Percentiles rank a stretch among this genome's conserved stretches.
Evolutionary conservation across 1,140 invertebrate genomes (phyloP).

Genomic region (Aphelenchoides fujianensis): DNA sequence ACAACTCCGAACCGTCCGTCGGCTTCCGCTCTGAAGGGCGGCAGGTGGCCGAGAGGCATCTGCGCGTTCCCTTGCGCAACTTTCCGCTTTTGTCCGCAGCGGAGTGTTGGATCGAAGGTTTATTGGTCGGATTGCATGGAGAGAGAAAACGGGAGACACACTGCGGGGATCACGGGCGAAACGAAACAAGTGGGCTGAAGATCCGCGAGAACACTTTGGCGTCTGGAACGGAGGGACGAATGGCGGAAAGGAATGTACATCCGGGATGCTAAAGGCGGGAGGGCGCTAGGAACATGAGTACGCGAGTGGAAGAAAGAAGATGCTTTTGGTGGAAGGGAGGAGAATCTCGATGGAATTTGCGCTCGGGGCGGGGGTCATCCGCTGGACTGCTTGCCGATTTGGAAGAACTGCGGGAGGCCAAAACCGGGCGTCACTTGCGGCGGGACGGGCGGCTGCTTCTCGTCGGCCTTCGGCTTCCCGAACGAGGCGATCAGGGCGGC

Average conservation of each 20-base stretch:
- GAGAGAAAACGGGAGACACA: background rate
- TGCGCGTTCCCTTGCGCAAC: too few relatives aligned
- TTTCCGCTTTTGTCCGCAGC: too few relatives aligned
- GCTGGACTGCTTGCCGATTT: background rate
- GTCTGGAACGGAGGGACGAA: background rate
- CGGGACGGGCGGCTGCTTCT: background rate
- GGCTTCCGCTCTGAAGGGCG: too few relatives aligned
- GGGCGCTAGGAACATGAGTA: background rate
- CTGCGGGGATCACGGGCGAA: background rate
- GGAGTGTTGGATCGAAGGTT: too few relatives aligned
- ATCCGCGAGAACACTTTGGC: background rate
- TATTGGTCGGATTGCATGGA: background rate
- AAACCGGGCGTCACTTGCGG: background rate
- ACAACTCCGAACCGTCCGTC: too few relatives aligned
- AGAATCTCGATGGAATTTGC: background rate
- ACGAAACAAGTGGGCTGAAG: background rate
- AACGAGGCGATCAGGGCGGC: background rate
- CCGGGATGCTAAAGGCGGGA: background rate
- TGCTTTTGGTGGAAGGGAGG: background rate
- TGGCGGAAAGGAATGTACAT: background rate
- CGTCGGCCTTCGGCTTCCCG: background rate
- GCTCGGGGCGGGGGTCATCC: background rate
- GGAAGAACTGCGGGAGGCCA: background rate
- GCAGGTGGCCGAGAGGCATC: too few relatives aligned
- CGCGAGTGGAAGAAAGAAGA: background rate